A percentile compares a stretch with the other conserved stretches of the same genome.
phyloP scores from a whole-genome alignment of 2,888 invertebrate species.

The Alentia gelatinosa region DNA sequence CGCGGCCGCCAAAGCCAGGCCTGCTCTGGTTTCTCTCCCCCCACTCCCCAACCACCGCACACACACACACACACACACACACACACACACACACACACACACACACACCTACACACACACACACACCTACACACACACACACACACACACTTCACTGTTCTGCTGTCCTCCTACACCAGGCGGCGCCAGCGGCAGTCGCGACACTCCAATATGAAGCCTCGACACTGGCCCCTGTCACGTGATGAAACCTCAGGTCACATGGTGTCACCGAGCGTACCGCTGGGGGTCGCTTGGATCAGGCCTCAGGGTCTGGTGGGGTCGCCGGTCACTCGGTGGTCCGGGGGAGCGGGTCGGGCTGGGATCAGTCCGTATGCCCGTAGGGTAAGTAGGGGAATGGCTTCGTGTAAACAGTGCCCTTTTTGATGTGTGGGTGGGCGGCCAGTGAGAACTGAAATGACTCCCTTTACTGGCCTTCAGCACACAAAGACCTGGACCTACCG shows the following conservation, averaged over 20 bases:
- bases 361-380: not conserved
- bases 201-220: not conserved
- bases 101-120: too few relatives aligned
- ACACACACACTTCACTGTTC: too few relatives aligned
- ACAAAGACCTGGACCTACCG: too few relatives aligned
- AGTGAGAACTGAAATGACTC: too few relatives aligned
- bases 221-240: not conserved
- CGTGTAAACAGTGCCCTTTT: not conserved
- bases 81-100: too few relatives aligned
- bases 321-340: not conserved
- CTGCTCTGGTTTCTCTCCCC: not conserved
- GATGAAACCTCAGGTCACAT: conserved; percentile 7
- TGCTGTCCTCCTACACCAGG: not conserved
- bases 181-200: not conserved
- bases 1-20: not conserved
- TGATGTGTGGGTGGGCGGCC: not conserved
- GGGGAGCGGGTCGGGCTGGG: not conserved
- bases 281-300: not conserved
- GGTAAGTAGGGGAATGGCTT: not conserved
- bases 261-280: not conserved
- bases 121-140: too few relatives aligned
- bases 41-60: not conserved
- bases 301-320: not conserved
- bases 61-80: too few relatives aligned
- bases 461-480: too few relatives aligned